Base-by-base conservation (phyloP, 2,888 invertebrate species). In the Acrobasis repandana region DNA sequence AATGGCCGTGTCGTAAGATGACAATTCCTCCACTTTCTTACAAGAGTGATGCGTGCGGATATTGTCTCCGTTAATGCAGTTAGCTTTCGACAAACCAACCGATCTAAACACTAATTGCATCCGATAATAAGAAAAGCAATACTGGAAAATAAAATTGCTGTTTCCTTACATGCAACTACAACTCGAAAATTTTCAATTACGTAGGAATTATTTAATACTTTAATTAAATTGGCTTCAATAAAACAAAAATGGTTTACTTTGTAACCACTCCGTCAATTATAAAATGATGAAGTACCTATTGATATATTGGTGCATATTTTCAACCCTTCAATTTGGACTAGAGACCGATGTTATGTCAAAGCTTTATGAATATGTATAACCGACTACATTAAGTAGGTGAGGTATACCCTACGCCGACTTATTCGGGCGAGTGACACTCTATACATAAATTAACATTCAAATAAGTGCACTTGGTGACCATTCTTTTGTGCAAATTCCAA, bases 1-100 rank as follows among this genome's bases (percentile, higher is more conserved):
- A 88, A 90, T 87, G 74, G 75, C 71, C 80, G 78, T 85, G 84
- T 79, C 84, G 85, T 83, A 87, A 88, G 76, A 77, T 72, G 71
- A 83, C 81, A 80, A 82, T 79, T 83, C 80, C 71, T 70, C 68
- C 68, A 74, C 74, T 75, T 75, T 80, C 80, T 67, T 80, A 76
- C 75, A 68, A 76, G 77, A 74, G 78, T 67, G 67, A 65, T 75
- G 74, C 76, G 78, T 71, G 69, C 73, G 68, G 76, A 78, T 73
- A 63, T 64, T 68, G 66, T 66, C 65, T 66, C 62, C 61, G 54
- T 56, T 59, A 64, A 65, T 63, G 57, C 63, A 60, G 63, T 65
- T 64, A 61, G 61, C 63, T 64, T 65, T 65, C 64, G 47, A 64
- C 58, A 57, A 56, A 59, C 60, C 48, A 43, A 61, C 38, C 33